These are phyloP conservation scores for Mus minutoides DNA, from an alignment of 2,797 vertebrate genomes.

Conservation along the genomic window DNA sequence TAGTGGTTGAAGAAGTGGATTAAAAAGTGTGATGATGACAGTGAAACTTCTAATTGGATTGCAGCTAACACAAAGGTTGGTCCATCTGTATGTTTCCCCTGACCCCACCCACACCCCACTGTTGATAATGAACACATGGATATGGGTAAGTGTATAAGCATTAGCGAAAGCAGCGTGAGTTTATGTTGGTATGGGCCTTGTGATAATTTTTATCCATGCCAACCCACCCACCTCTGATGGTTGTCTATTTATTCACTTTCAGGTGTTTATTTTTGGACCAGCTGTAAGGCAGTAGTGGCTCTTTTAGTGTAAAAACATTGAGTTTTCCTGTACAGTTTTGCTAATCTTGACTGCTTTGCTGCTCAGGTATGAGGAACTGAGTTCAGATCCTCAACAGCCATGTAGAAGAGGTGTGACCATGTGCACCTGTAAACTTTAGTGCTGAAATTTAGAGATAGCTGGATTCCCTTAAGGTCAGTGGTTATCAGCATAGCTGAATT, in stretches of 20 bases:
- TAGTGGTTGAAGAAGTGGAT: constrained; percentile 99
- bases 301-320: constrained; percentile 25
- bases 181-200: neutral
- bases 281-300: neutral
- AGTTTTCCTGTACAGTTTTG: constrained; percentile 10
- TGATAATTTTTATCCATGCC: neutral
- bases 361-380: neutral
- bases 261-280: neutral
- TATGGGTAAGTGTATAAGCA: neutral
- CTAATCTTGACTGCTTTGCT: neutral
- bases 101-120: neutral
- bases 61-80: constrained; percentile 99
- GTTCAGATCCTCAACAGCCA: neutral
- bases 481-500: neutral
- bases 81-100: neutral
- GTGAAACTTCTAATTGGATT: constrained; percentile 99
- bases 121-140: neutral
- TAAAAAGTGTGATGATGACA: constrained; percentile 99
- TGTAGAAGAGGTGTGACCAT: neutral
- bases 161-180: constrained; percentile 23
- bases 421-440: neutral
- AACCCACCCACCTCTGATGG: neutral
- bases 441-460: neutral
- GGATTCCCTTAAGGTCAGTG: neutral
- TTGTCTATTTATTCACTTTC: neutral